Base-by-base conservation (phyloP, 1,140 invertebrate species). In the Aradophagus sp. region DNA sequence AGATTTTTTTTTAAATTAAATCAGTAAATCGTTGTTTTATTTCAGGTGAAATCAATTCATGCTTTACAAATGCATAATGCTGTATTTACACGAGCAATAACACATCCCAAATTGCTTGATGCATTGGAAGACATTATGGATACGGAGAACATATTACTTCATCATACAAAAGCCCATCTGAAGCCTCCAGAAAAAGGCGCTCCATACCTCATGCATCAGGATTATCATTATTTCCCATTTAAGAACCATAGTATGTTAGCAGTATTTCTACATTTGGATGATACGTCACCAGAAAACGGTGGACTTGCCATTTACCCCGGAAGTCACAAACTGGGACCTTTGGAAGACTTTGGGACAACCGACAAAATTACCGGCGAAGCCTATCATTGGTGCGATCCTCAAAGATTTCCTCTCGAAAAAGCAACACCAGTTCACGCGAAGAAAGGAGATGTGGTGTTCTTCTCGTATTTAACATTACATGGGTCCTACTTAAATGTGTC, bases 181-280 rank as follows among this genome's bases (percentile, higher is more conserved):
- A 91, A 91, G 61, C 89, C 89, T 1, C 88, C 89, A 2, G 86
- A 87, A 39, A 88, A 87, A n/a, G 89, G 89, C 5, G 88, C 88
- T 2, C 87, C 89, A 0, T 91, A 89, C 70, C 84, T 89, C 1
- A 90, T 90, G 87, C 89, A 90, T 61, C 87, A 88, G 71, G 90
- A 90, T 53, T 90, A 91, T 70, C 89, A 86, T 23, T 90, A 90
- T 62, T 90, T 90, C 71, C 89, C 89, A 0, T 88, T 87, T 68
- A 84, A 88, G 63, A 88, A 90, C 0, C 85, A 90, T 70, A 87
- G 87, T 0, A 88, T 90, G 87, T 79, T 89, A 1, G 89, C 90
- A 1, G 87, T 89, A 1, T 90, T 91, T 67, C 76, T 90, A 5
- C 87, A 90, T 69, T 58, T 91, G 38, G 89, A 90, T 62, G 88